These are phyloP conservation scores for Periophthalmus magnuspinnatus DNA, from an alignment of 2,797 vertebrate species.

Conservation along the genomic window DNA sequence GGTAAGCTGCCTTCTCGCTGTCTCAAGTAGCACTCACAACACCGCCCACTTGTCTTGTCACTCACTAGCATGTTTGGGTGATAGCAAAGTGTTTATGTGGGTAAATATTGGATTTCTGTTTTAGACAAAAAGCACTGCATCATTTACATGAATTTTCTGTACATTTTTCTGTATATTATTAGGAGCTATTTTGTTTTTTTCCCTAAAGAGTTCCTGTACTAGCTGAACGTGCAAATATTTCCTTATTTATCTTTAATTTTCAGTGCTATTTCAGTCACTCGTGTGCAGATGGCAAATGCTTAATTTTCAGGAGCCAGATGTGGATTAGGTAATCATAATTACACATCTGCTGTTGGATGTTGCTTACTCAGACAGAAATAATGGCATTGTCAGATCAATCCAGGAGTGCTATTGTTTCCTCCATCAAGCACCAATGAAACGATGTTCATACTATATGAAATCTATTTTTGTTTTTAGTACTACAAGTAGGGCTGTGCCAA, in stretches of 20 bases:
- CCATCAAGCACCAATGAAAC: neutral
- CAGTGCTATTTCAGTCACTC: neutral
- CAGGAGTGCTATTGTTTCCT: neutral
- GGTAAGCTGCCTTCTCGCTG: slow-evolving; percentile 54
- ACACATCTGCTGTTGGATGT: slow-evolving; percentile 8
- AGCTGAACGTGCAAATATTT: neutral
- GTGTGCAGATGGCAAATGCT: neutral
- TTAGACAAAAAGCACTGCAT: slow-evolving; percentile 25
- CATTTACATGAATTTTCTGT: neutral
- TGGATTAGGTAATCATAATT: slow-evolving; percentile 3
- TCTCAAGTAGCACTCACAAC: slow-evolving; percentile 47
- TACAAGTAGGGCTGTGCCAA: neutral
- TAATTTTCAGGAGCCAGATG: neutral
- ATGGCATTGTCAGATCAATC: neutral
- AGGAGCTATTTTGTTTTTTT: too few relatives aligned
- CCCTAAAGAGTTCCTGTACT: neutral
- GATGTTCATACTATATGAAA: neutral
- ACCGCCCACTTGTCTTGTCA: slow-evolving; percentile 52
- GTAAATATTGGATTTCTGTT: slow-evolving; percentile 21
- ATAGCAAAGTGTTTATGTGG: slow-evolving; percentile 21
- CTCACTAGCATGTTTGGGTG: slow-evolving; percentile 43
- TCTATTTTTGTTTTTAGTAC: neutral
- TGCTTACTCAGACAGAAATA: slow-evolving; percentile 4
- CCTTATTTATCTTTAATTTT: neutral
- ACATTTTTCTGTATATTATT: too few relatives aligned